These are phyloP conservation scores for Chionis minor DNA, from an alignment of 2,113 vertebrate species.

Conservation along the genomic window DNA sequence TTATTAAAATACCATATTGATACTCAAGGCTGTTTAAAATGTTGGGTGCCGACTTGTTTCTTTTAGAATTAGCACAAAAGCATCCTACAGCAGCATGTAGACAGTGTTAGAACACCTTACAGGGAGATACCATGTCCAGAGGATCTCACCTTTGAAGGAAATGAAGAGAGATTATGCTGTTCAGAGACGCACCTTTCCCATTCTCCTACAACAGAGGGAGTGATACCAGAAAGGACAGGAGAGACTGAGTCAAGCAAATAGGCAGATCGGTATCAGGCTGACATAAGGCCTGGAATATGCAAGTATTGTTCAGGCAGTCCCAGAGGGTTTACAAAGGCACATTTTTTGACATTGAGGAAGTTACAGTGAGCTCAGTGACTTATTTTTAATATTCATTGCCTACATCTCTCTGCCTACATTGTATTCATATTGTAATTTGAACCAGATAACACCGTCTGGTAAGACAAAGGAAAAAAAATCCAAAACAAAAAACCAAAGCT, in stretches of 20 bases:
- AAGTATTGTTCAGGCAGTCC: not conserved
- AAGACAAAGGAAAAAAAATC: not conserved
- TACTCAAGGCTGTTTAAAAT: not conserved
- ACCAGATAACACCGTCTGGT: not conserved
- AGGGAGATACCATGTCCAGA: not conserved
- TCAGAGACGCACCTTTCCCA: not conserved
- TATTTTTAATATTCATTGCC: constrained; percentile 27
- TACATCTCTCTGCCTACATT: not conserved
- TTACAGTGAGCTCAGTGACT: not conserved
- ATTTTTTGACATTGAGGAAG: constrained; percentile 43
- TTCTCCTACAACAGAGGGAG: not conserved
- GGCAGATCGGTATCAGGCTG: not conserved
- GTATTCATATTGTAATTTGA: not conserved
- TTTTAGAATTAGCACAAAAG: not conserved
- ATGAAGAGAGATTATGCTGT: not conserved
- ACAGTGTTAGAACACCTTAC: not conserved
- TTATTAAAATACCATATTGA: not conserved
- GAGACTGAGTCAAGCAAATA: not conserved
- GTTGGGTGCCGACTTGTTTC: not conserved
- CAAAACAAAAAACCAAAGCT: not conserved
- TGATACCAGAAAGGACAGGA: constrained; percentile 8
- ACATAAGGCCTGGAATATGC: constrained; percentile 31
- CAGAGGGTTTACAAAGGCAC: constrained; percentile 9
- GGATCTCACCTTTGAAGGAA: not conserved
- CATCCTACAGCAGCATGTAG: not conserved